These are phyloP conservation scores for Aphidius ervi DNA, from an alignment of 1,140 invertebrate species.

Conservation along the genomic window DNA sequence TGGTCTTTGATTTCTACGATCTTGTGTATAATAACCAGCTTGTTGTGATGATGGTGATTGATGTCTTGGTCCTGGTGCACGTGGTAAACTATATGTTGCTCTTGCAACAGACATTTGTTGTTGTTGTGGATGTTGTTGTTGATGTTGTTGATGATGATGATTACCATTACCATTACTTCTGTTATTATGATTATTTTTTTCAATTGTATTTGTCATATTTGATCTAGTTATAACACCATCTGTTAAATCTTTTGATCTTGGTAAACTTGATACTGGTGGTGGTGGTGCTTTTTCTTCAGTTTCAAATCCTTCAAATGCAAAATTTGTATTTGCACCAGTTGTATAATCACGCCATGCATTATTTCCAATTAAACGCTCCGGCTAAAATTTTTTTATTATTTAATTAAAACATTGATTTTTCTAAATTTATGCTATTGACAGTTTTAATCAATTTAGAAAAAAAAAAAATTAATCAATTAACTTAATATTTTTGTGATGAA, in stretches of 20 bases:
- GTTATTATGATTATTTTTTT: constrained; percentile 18
- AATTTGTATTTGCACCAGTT: constrained; percentile 73
- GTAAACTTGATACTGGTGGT: constrained; percentile 44
- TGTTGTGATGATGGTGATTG: constrained; percentile 36
- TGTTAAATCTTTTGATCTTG: constrained; percentile 48
- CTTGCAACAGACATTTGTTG: constrained; percentile 48
- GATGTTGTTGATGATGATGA: constrained; percentile 33
- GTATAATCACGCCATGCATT: constrained; percentile 85
- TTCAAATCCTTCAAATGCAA: constrained; percentile 80
- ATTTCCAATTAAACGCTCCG: constrained; percentile 78
- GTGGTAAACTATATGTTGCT: constrained; percentile 51
- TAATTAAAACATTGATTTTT: too few relatives aligned
- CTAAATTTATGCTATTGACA: too few relatives aligned
- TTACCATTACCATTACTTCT: constrained; percentile 22
- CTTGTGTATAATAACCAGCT: constrained; percentile 56
- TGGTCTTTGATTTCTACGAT: constrained; percentile 39
- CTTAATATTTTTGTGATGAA: too few relatives aligned
- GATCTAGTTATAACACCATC: constrained; percentile 25
- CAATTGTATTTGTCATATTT: constrained; percentile 23
- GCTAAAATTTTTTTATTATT: constrained; percentile 21
- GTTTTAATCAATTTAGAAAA: too few relatives aligned
- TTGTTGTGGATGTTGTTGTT: constrained; percentile 43
- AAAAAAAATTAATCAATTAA: neutral
- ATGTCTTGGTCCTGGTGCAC: constrained; percentile 44
- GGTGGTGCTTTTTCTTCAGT: constrained; percentile 66